Base-by-base conservation (phyloP, 2,113 vertebrate genomes). In the Accipiter cooperii region DNA sequence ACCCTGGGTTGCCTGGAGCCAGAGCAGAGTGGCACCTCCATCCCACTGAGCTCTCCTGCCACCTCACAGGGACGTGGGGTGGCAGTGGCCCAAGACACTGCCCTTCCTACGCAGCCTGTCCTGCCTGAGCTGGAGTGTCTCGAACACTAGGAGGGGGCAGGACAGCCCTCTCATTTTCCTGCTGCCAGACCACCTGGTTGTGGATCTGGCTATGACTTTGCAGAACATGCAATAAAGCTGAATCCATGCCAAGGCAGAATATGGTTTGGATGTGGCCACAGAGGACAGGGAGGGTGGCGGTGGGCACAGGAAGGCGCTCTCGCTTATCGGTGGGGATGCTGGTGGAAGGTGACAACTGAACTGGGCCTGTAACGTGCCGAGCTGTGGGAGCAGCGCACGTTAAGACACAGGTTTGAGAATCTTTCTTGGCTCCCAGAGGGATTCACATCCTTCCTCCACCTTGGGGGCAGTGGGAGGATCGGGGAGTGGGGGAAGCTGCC, bases 161-260 rank as follows among this genome's bases (percentile, higher is more conserved):
- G 51, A 87, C 42, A 92, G 8, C 64, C n/a, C 51, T 70, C 29
- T 54, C 1, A 0, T 61, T 88, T 81, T 78, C 38, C 66, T 85
- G 40, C 64, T 84, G 42, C 54, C 58, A 49, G 77, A 57, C 34
- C 44, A 20, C 61, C 40, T 46, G 46, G 18, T 17, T 40, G 15
- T 46, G 78, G 70, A 76, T 44, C 78, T 76, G 73, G 54, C 60
- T 86, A 58, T 58, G 76, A 81, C 36, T 81, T 33, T 36, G 87
- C 70, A 87, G 87, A 89, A 58, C 1, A 1, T 55, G 66, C 70
- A 97, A 96, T 97, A 97, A 97, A 97, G 78, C 28, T 87, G 84
- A 92, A 54, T 69, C 36, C 26, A 0, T 78, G 84, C 54, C 61
- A 89, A 96, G 93, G 74, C 49, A 63, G 26, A 79, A 58, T 8